Base-by-base conservation (phyloP, 2,113 vertebrate species). In the Heterotilapia buettikoferi region DNA sequence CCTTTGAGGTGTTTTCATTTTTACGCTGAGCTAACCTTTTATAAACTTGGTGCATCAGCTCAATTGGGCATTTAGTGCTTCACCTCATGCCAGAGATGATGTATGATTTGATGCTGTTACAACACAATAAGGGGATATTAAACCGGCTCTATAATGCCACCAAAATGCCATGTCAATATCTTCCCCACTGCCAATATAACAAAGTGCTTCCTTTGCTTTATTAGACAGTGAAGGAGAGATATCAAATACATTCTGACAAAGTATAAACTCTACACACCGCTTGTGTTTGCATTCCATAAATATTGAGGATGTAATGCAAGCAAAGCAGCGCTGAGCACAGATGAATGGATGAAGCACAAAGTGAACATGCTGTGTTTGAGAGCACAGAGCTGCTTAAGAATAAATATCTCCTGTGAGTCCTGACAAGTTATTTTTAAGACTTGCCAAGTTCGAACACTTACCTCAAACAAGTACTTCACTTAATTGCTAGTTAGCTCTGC, bases 121-220 rank as follows among this genome's bases (percentile, higher is more conserved):
- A 91, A 93, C 94, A 96, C 92, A 96, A 96, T 94, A 92, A 95
- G 90, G 89, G 71, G 80, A 94, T 94, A 96, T 96, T 96, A 96
- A 95, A 95, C 90, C 38, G 52, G 89, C 90, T 95, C 94, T 94
- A 95, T 96, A 96, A 96, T 95, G 96, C 94, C 96, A 96, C 93
- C 93, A 89, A 96, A 97, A 97, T 96, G 95, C 94, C 96, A 96
- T 95, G 95, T 96, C 94, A 93, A 96, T 95, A 96, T 89, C 90
- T 78, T 40, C 78, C 84, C 82, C 83, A 33, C 73, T 59, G 90
- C 86, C 92, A 89, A 94, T 91, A 92, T 85, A 93, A 94, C 92
- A 95, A 95, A 96, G 96, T 93, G 94, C 95, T 95, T 91, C 88
- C 90, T 91, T 56, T 50, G 88, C 94, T 95, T 95, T 94, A 96